Base-by-base conservation (phyloP, 2,888 invertebrate genomes). In the Folsomia manolachei region DNA sequence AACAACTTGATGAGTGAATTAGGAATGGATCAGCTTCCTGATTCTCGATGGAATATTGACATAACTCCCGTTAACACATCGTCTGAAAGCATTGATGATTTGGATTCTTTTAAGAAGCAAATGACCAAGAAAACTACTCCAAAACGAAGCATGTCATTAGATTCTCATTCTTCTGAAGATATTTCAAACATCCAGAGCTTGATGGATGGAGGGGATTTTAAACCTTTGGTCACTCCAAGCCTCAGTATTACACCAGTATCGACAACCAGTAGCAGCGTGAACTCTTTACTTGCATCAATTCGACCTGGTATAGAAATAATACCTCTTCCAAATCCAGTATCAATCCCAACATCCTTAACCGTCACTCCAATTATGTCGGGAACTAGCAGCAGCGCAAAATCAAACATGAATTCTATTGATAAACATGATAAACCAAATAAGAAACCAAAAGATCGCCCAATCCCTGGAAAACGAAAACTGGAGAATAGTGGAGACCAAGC, bases 281-380 rank as follows among this genome's bases (percentile, higher is more conserved):
- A 88, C 27, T 88, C 89, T 14, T 87, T 89, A 83, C 82, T 90
- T 51, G 85, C 87, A 24, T 85, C 86, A 19, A 86, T 86, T 83
- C 85, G 91, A 27, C 90, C 91, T 0, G 91, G 91, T 1, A 93
- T 94, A 75, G 94, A 95, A 84, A 92, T 94, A 65, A 92, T 94
- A 81, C 93, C 94, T 0, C 92, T 74, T 86, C 89, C 1, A 86
- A 71, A 65, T 56, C 88, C 89, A 2, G 86, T 90, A 7, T 87
- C 88, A 2, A 83, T 91, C 27, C 90, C 92, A 11, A 91, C 91
- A 82, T 92, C 93, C 0, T 92, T 94, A 72, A 94, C 94, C 0
- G 94, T 94, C 71, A 94, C 94, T 0, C 92, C 94, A 1, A 93
- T 94, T 56, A 82, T 85, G 1, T 11, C 83, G 1, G 56, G 24